These are phyloP conservation scores for Drosophila melanogaster DNA, from an alignment of 1,140 invertebrate genomes.

Conservation along the genomic window DNA sequence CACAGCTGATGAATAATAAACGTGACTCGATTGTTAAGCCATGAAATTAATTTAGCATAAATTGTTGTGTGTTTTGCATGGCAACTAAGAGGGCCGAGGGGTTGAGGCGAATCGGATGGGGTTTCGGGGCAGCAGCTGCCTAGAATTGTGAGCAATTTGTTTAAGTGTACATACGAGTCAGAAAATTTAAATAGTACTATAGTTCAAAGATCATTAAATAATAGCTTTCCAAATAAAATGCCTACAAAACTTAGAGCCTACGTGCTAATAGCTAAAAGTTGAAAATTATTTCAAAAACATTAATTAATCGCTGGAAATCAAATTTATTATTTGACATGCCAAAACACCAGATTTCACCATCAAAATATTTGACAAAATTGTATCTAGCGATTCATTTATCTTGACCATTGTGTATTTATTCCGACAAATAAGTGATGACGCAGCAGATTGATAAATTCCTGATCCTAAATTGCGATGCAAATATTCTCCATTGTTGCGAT, in stretches of 20 bases:
- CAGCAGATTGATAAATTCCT: neutral
- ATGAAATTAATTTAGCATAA: slow-evolving; percentile 68
- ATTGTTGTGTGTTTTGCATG: slow-evolving; percentile 48
- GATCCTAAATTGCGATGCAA: neutral
- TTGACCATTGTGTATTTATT: neutral
- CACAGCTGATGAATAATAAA: slow-evolving; percentile 62
- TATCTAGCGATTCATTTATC: neutral
- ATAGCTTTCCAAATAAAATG: no score
- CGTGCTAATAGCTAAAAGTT: no score
- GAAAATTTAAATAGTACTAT: neutral
- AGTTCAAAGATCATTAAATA: no score
- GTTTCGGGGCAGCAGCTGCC: slow-evolving; percentile 13
- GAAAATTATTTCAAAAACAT: neutral
- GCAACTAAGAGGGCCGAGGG: slow-evolving; percentile 2
- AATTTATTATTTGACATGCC: neutral
- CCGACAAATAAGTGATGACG: neutral
- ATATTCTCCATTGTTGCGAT: neutral
- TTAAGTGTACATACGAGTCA: neutral
- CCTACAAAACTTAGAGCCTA: no score
- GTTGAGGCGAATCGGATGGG: neutral
- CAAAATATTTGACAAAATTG: neutral
- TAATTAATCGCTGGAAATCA: neutral
- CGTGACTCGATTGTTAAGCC: slow-evolving; percentile 61
- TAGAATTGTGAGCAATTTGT: slow-evolving; percentile 4
- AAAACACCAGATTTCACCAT: neutral